Evolutionary conservation across 2,888 invertebrate genomes (phyloP), one percentile per base, ranked within the genome.

Genomic region (Yponomeuta sedellus): DNA sequence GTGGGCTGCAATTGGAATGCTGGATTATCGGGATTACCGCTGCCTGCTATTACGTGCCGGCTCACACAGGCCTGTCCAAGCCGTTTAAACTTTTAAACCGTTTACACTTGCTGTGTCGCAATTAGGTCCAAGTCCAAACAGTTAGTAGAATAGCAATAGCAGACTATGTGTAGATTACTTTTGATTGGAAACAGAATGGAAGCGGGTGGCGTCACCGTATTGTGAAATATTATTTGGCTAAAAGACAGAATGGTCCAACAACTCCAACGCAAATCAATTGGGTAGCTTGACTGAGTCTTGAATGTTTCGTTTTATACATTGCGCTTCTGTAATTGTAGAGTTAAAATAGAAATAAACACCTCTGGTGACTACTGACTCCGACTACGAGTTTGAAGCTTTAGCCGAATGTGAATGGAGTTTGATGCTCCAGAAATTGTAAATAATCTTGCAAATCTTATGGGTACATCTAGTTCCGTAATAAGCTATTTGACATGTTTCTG

Each of bases 1-100:
- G 69, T 71, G 70, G 69, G 69, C 65, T 70, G 67, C 69, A 67
- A 59, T 59, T 59, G 59, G 34, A 62, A 12, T n/a, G 16, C 39
- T 67, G 66, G 67, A 66, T 67, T 67, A 67, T 66, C 65, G 20
- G 40, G 58, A 58, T 64, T 66, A 61, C 61, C 22, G 44, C 20
- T 61, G 44, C 22, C 22, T 34, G 44, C 44, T 16, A 16, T 52
- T 16, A 16, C 44, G 44, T 16, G 44, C 44, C 44, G 44, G 44
- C 5, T 52, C 16, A 34, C 16, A 52, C 44, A 16, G 44, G 12
- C 44, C 12, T 16, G 16, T 52, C 44, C 16, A 16, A 16, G 44
- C 44, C 44, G 44, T 52, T 52, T 52, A 52, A 16, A 34, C 34
- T 8, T 8, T 34, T 34, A n/a, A n/a, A n/a, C n/a, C n/a, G n/a